Conservation (phyloP, 2,113 vertebrate genomes). For the Cepphus grylle region DNA sequence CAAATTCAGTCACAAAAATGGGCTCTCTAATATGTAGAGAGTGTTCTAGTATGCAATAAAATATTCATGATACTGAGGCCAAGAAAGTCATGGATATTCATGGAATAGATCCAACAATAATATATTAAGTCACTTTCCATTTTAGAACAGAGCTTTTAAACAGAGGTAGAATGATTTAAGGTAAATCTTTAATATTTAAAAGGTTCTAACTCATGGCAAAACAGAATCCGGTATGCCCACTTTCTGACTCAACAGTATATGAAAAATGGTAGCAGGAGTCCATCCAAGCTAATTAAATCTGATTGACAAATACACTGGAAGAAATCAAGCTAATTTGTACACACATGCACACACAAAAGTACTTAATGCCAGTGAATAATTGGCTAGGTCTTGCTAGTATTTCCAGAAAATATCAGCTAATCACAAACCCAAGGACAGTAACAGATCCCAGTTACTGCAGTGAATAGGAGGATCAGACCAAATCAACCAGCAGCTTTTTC, state of each 20-base stretch:
- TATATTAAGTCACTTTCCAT: constrained; percentile 39
- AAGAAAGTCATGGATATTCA: constrained; percentile 42
- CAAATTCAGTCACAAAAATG: constrained; percentile 25
- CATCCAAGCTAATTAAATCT: background rate
- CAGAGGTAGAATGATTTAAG: background rate
- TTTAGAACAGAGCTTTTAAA: background rate
- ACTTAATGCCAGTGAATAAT: background rate
- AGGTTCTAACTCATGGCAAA: background rate
- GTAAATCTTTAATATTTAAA: background rate
- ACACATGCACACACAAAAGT: background rate
- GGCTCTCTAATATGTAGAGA: background rate
- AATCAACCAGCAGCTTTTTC: background rate
- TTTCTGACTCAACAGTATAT: background rate
- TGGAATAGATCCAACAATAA: constrained; percentile 48
- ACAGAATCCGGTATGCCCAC: background rate
- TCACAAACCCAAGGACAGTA: background rate
- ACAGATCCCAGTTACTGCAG: background rate
- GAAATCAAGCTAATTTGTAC: background rate
- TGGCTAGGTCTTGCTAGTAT: background rate
- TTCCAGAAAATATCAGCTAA: background rate
- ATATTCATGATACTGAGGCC: constrained; percentile 34
- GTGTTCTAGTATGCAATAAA: constrained; percentile 27
- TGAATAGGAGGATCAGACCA: background rate
- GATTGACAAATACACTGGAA: constrained; percentile 7
- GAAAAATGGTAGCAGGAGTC: background rate